Evolutionary conservation across 2,888 invertebrate genomes (phyloP), one percentile per base, ranked within the genome.

Genomic region (Andrena marginata): DNA sequence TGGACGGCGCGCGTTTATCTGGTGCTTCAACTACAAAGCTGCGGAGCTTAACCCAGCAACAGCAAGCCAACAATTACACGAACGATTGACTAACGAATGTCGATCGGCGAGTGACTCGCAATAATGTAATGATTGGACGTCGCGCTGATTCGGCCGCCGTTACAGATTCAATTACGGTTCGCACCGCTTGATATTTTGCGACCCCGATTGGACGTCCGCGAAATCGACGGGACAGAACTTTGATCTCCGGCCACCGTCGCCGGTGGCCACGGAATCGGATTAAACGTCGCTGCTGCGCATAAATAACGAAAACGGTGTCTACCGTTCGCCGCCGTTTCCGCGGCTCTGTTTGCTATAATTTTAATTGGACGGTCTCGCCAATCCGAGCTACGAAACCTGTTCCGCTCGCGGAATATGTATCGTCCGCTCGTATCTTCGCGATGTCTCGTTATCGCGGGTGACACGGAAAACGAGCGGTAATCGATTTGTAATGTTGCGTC

Each of bases 21-120:
- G 74, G 54, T 48, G 73, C 70, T 81, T 73, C 59, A 73, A 87
- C 85, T 85, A 87, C 89, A 87, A 89, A 87, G 86, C 87, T 74
- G 82, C 67, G 0, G 42, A 83, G 87, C 86, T 89, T 84, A 85
- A 86, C 82, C 83, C 68, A 51, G 70, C 77, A 89, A 80, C 87
- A 80, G 85, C 81, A 70, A 80, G 73, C 80, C 84, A 83, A 85
- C 89, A 86, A 90, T 90, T 90, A 89, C 85, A 76, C 88, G 81
- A 88, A 86, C 90, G 87, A 89, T 88, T 90, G 85, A 80, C 85
- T 89, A 87, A 86, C 86, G 89, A 89, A 87, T 84, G 87, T 80
- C 83, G 89, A 89, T 88, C 88, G 86, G 54, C 74, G 81, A 79
- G 77, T 79, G 86, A 85, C 87, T 87, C 85, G 87, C 82, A 85